Evolutionary conservation across 2,113 vertebrate genomes (phyloP), one percentile per base, ranked within the genome.

Genomic region (Cygnus atratus): DNA sequence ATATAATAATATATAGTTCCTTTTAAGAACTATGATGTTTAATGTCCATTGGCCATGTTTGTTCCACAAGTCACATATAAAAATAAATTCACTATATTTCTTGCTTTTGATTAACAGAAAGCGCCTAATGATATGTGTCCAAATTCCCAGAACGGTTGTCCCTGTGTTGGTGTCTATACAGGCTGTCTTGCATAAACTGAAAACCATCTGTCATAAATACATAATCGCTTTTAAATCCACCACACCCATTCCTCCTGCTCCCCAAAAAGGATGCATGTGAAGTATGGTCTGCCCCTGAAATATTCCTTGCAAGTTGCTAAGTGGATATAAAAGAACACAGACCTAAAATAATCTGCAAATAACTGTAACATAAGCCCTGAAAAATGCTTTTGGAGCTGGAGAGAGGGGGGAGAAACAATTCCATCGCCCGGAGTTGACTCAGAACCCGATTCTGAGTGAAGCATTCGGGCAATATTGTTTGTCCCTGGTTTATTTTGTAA

Each of bases 341-440:
- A 93, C 84, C 96, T 72, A 91, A 96, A 97, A 97, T 95, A 93
- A 96, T 97, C 96, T 96, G 92, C 85, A 96, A 96, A 96, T 80
- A 76, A 37, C 75, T 90, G 82, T 84, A 95, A 96, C 85, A 70
- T 83, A 96, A 92, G 65, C 87, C 89, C 83, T 86, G 70, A 91
- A 92, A 92, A 94, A 89, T 18, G 73, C 59, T 76, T 82, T 87
- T 72, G 52, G 93, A 76, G 61, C 72, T 33, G 28, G 76, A 1
- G 3, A 5, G 20, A 71, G 48, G 55, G 46, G 58, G 76, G 59
- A 92, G 84, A 67, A 88, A 48, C 15, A 3, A 9, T 24, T 22
- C 80, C 82, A 2, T 28, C 11, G 28, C 83, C 62, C 0, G 2
- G 22, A 92, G 77, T 66, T 21, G 21, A 7, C 10, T 21, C 33